Conservation (phyloP, 2,113 vertebrate genomes). For the Colossoma macropomum region DNA sequence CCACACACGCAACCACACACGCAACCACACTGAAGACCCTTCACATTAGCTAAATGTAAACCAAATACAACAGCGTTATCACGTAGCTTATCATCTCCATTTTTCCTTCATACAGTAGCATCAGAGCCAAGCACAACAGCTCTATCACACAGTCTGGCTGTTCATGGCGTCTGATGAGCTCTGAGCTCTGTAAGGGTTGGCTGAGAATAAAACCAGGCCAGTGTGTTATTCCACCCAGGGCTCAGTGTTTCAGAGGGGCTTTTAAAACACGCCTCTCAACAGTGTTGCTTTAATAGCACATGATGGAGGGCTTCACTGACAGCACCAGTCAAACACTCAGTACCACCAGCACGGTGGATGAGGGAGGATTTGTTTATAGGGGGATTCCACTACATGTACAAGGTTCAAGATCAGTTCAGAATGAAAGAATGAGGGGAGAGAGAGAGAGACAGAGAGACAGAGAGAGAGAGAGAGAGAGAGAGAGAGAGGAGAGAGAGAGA, state of each 20-base stretch:
- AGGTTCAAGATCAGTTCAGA: neutral
- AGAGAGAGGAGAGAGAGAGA: too few relatives aligned
- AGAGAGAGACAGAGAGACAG: neutral
- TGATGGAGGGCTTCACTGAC: conserved; percentile 17
- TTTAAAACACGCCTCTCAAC: neutral
- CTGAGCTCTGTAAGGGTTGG: neutral
- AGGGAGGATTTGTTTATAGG: neutral
- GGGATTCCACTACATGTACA: neutral
- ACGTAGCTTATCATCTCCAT: conserved; percentile 4
- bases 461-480: too few relatives aligned
- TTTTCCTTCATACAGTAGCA: neutral
- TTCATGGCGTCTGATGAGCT: neutral
- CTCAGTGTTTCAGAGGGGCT: neutral
- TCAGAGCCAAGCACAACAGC: neutral
- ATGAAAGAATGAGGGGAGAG: too few relatives aligned
- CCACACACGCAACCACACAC: too few relatives aligned
- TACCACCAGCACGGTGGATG: neutral
- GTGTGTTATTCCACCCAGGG: neutral
- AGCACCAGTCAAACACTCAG: conserved; percentile 22
- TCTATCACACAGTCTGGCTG: neutral
- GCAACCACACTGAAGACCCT: neutral
- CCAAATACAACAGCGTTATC: neutral
- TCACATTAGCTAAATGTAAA: neutral
- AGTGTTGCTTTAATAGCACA: neutral
- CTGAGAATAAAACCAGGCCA: conserved; percentile 32